A percentile compares a stretch with the other conserved stretches of the same genome.
These are phyloP conservation scores for Branchellion lobata DNA, from an alignment of 2,888 invertebrate species.

Conservation along the genomic window DNA sequence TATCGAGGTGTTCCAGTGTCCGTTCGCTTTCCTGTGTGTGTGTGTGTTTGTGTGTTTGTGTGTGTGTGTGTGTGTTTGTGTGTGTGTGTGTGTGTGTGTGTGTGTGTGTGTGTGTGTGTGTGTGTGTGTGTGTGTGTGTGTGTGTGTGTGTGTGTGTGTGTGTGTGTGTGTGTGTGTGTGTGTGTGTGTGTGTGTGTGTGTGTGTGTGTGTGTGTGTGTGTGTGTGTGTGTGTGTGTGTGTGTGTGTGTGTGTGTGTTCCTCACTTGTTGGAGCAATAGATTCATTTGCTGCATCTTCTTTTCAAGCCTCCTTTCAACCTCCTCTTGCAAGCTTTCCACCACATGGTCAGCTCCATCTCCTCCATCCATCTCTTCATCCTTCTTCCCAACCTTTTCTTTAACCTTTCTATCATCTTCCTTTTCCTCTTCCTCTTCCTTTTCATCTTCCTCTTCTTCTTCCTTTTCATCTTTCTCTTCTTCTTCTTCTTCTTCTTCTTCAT, in stretches of 20 bases:
- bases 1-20: background rate
- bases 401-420: background rate
- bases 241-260: background rate
- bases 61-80: too few species aligned
- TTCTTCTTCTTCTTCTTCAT: slow-evolving; percentile 1
- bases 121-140: slow-evolving; percentile 21
- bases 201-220: slow-evolving; percentile 20
- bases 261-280: too few species aligned
- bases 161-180: background rate
- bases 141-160: background rate
- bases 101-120: slow-evolving; percentile 17
- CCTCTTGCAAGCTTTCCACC: too few species aligned
- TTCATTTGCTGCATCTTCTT: too few species aligned
- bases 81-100: background rate
- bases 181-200: slow-evolving; percentile 12
- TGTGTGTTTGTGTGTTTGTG: too few species aligned
- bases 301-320: too few species aligned
- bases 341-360: too few species aligned
- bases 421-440: slow-evolving; percentile 33
- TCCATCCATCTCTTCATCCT: background rate
- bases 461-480: slow-evolving; percentile 1
- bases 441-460: slow-evolving; percentile 33
- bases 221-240: slow-evolving; percentile 7
- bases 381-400: too few species aligned
- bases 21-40: too few species aligned